Evolutionary conservation across 2,797 vertebrate genomes (phyloP).

Genomic region (Pangasius larnaudii): DNA sequence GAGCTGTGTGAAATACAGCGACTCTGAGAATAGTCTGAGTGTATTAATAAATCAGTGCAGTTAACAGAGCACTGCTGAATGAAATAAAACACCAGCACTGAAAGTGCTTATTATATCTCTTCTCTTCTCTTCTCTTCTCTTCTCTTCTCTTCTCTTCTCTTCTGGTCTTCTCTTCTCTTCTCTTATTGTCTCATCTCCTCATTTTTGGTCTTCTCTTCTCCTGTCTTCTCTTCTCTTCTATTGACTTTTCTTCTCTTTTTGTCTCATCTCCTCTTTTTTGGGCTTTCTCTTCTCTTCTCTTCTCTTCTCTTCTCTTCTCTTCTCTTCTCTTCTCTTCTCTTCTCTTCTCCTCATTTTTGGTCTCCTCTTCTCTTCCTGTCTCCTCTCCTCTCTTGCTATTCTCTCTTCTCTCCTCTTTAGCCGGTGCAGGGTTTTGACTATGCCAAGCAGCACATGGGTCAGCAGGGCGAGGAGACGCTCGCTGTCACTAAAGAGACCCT

Average conservation of each 20-base stretch:
- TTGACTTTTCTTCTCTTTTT: not conserved
- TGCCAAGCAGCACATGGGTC: conserved; percentile 96
- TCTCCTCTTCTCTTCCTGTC: not conserved
- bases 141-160: not conserved
- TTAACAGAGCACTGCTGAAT: conserved; percentile 21
- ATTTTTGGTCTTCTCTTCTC: not conserved
- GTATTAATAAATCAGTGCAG: conserved; percentile 53
- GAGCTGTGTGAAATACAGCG: conserved; percentile 39
- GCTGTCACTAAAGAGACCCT: conserved; percentile 94
- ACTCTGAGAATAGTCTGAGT: conserved; percentile 20
- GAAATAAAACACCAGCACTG: conserved; percentile 24
- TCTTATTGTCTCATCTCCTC: not conserved
- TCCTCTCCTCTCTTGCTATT: not conserved
- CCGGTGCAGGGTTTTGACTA: conserved; percentile 98
- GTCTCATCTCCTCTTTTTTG: not conserved
- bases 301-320: not conserved
- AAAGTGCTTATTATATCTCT: conserved; percentile 6
- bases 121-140: not conserved
- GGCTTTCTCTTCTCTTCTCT: too few species aligned
- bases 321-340: not conserved
- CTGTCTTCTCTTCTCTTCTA: not conserved
- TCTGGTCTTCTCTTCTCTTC: not conserved
- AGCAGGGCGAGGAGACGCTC: conserved; percentile 88
- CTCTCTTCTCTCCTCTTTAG: conserved; percentile 65
- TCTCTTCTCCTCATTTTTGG: not conserved